phyloP scores from a whole-genome alignment of 2,888 invertebrate genomes.

The Augochlorella aurata region DNA sequence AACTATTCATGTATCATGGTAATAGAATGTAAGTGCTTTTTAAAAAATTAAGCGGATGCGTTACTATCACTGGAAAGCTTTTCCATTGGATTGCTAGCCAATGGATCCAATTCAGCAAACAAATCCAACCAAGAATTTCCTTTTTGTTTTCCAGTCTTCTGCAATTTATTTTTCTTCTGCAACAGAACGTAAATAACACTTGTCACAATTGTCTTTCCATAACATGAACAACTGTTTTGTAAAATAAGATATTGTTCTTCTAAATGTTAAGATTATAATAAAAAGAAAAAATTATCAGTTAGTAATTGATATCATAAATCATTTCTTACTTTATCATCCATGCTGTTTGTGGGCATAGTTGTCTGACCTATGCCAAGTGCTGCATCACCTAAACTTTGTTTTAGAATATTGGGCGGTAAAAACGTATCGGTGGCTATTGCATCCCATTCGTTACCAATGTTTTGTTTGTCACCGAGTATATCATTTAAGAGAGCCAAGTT shows the following conservation, averaged over 20 bases:
- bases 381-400: constrained; percentile 78
- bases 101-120: constrained; percentile 96
- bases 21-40: constrained; percentile 40
- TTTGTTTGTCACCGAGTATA: constrained; percentile 69
- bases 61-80: constrained; percentile 74
- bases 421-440: constrained; percentile 75
- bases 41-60: constrained; percentile 75
- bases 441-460: constrained; percentile 71
- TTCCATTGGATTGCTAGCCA: constrained; percentile 90
- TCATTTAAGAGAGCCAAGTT: constrained; percentile 76
- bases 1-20: constrained; percentile 42
- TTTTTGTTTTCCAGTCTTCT: constrained; percentile 79
- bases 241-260: constrained; percentile 9
- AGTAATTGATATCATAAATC: constrained; percentile 17
- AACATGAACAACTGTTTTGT: constrained; percentile 26
- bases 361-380: constrained; percentile 67
- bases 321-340: constrained; percentile 66
- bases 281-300: background rate
- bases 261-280: constrained; percentile 11
- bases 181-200: constrained; percentile 36
- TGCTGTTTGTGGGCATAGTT: constrained; percentile 29
- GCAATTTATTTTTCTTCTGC: constrained; percentile 66
- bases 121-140: constrained; percentile 92
- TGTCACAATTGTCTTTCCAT: constrained; percentile 22
- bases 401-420: constrained; percentile 77